Base-by-base conservation (phyloP, 2,888 invertebrate genomes). In the Anagyrus pseudococci region DNA sequence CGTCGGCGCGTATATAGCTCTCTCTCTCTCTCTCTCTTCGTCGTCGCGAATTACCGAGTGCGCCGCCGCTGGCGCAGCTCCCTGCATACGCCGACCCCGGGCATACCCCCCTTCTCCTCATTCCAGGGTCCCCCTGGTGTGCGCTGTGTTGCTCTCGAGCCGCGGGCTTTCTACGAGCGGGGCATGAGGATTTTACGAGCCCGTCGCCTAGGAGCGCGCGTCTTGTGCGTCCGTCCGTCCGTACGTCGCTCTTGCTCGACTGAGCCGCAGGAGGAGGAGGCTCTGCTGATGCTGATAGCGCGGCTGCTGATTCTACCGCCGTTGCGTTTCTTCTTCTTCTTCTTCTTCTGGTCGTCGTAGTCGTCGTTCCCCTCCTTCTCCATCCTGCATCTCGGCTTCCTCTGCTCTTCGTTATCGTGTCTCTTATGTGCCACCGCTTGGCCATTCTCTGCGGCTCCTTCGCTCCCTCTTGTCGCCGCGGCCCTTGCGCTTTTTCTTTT, bases 41-140 rank as follows among this genome's bases (percentile, higher is more conserved):
- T 40, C 46, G 40, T 46, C n/a, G 60, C 64, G 64, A 64, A 64
- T 64, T 64, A 60, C 52, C 59, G 49, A 56, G 48, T n/a, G n/a
- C n/a, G n/a, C n/a, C n/a, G n/a, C n/a, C n/a, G n/a, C n/a, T n/a
- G n/a, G n/a, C n/a, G 40, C 61, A 29, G 61, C 64, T 58, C 57
- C 64, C 54, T 64, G 53, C 56, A 64, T 60, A 52, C 60, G 64
- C 64, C 22, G 25, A 10, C n/a, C 44, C 43, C 19, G n/a, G n/a
- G n/a, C n/a, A n/a, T n/a, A 44, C 41, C 33, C 8, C 23, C 25
- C 15, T 26, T n/a, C 40, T 49, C 37, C 8, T 41, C 29, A 25
- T 10, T n/a, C 54, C 7, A 7, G n/a, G 2, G 19, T 43, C 20
- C 4, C n/a, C n/a, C n/a, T n/a, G n/a, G n/a, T n/a, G n/a, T n/a